A percentile compares a stretch with the other conserved stretches of the same genome.
phyloP scores from a whole-genome alignment of 2,113 vertebrate species.

The Eulemur macaco region DNA sequence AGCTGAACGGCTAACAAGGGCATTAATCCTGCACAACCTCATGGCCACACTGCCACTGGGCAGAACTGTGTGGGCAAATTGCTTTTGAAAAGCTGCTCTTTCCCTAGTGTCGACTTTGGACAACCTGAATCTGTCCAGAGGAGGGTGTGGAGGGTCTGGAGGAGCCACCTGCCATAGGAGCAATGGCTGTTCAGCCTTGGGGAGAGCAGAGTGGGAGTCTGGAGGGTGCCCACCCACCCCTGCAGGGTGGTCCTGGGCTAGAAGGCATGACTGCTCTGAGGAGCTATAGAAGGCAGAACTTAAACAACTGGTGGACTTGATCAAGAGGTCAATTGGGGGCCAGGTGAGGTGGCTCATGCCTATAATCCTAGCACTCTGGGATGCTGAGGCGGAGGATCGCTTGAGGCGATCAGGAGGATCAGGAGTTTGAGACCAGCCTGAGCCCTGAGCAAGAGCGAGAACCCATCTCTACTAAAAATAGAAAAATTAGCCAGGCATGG shows the following conservation, averaged over 20 bases:
- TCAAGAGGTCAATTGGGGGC: neutral
- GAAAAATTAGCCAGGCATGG: no score
- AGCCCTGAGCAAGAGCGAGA: no score
- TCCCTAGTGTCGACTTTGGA: neutral
- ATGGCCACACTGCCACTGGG: neutral
- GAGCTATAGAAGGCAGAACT: neutral
- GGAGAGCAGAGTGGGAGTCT: neutral
- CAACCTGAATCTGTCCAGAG: neutral
- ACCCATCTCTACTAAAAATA: no score
- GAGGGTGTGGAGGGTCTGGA: neutral
- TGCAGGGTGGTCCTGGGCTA: neutral
- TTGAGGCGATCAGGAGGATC: no score
- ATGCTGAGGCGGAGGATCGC: no score
- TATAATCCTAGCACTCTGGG: no score
- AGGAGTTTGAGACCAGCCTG: no score
- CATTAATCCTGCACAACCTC: neutral
- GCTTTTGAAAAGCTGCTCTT: neutral
- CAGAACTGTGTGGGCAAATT: neutral
- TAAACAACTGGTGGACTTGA: neutral
- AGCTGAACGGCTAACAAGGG: neutral
- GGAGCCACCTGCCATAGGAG: neutral
- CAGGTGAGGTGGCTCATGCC: no score
- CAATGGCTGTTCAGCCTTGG: neutral
- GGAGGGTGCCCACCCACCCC: no score
- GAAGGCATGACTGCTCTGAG: neutral